Evolutionary conservation across 2,113 vertebrate species (phyloP), one percentile per base, ranked within the genome.

Genomic region (Neolamprologus sp.): DNA sequence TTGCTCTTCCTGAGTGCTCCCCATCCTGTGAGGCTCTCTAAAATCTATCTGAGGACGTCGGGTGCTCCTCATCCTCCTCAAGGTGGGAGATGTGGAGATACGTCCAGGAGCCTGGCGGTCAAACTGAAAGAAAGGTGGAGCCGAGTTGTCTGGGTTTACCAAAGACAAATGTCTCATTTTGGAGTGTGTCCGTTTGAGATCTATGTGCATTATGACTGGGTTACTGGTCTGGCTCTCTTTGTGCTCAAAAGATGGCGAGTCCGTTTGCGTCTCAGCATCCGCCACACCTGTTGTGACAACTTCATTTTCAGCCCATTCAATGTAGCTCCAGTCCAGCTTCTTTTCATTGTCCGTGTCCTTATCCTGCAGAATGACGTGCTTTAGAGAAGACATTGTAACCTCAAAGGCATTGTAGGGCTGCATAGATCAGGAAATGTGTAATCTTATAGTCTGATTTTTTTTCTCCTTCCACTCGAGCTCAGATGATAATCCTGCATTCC

Each of bases 31-130:
- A 1, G 31, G 28, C 4, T 96, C 95, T 80, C 49, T 83, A 57
- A 80, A 79, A 5, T 95, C 94, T 23, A 85, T 84, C 26, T 81
- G 54, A 11, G 94, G 91, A 7, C 89, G 92, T 19, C 94, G 47
- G n/a, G 94, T 95, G 73, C 94, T 97, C 88, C 97, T 97, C 85
- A 98, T 94, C 49, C 96, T 96, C 82, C 98, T 97, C 83, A 98
- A 71, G 5, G 97, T 98, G 23, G 97, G 97, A 49, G 97, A 98
- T 1, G 97, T 98, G 45, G 97, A 98, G 93, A 99, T 98, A 68
- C 97, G 96, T 14, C 93, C 96, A 0, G 95, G 96, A 7, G 97
- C 97, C 12, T 98, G 97, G 3, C 96, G 96, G 63, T 98, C 89
- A 81, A 99, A 99, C 86, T 97, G 97, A 85, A 97, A 97, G 2